Evolutionary conservation across 92 coral and sea anemone genomes (phyloP), one percentile per base, ranked within the genome.

Genomic region (Parazoanthus swiftii): DNA sequence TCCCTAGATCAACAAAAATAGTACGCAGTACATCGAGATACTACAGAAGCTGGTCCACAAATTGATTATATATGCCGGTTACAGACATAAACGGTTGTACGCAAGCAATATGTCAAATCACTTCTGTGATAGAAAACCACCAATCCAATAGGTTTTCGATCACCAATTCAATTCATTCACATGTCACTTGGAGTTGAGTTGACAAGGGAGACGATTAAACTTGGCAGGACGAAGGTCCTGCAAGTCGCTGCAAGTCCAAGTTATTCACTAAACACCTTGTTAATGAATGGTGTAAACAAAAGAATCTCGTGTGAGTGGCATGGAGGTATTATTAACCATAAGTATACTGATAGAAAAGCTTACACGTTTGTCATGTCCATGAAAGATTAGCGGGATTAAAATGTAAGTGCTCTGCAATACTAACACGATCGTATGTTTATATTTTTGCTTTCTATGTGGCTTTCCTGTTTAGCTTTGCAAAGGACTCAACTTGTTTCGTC

Each of bases 381-480:
- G 73, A 72, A 72, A 84, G 87, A 84, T 84, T 84, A 84, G 79
- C 79, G n/a, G 87, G 87, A 70, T 84, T 84, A 70, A 84, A 70
- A 16, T 18, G 42, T 72, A 70, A 84, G 66, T 54, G 75, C 63
- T 39, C 38, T 56, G 54, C 76, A 82, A 72, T 68, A 84, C 6
- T 84, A 26, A 70, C 78, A 84, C 77, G 54, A 44, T 46, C 79
- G 18, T 46, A 48, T 84, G 79, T 84, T 84, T 84, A 84, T 68
- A 84, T 84, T 84, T 16, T 72, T 48, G 79, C 79, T 71, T 71
- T 71, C 68, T 48, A 84, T 84, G 87, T 44, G 87, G 77, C 65
- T 84, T 84, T 84, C 87, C 87, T 84, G 79, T 84, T 83, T 44
- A 16, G 79, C 48, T 71, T 36, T 84, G 42, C 6, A 18, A 70